A percentile compares a stretch with the other conserved stretches of the same genome.
These are phyloP conservation scores for Sus scrofa DNA, from an alignment of 2,113 vertebrate genomes.

Conservation along the genomic window T2T-Sscrofa CM000817.6:80224001-80224500, in stretches of 20 bases:
- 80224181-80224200: background rate
- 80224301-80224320: fast-evolving
- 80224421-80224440: background rate
- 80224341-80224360: background rate
- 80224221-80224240: background rate
- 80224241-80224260: background rate
- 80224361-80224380: fast-evolving
- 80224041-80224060: too few relatives aligned
- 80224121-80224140: fast-evolving
- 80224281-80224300: background rate
- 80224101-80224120: background rate
- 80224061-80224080: too few relatives aligned
- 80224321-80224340: background rate
- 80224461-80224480: background rate
- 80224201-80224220: background rate
- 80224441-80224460: background rate
- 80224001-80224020: too few relatives aligned
- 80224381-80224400: background rate
- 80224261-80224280: background rate
- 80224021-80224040: too few relatives aligned
- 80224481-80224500: background rate
- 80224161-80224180: too few relatives aligned
- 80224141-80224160: fast-evolving
- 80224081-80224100: background rate
- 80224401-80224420: background rate